A percentile compares a stretch with the other conserved stretches of the same genome.
These are phyloP conservation scores for Arremon brunneinucha DNA, from an alignment of 2,797 vertebrate genomes.

Conservation along the genomic window DNA sequence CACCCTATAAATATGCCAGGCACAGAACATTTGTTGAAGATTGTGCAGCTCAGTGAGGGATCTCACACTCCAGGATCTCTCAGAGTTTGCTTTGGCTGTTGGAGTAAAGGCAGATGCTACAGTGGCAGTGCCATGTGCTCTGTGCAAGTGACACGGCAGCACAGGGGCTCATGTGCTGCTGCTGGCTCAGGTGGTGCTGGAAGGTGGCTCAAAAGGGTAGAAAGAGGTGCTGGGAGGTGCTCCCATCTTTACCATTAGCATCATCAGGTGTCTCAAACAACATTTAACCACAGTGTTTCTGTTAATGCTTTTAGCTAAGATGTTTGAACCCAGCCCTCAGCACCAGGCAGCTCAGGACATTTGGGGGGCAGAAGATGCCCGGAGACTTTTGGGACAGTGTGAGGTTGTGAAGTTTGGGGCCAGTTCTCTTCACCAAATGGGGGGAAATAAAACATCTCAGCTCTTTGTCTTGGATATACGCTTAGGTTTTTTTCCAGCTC, in stretches of 20 bases:
- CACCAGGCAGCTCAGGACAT: neutral
- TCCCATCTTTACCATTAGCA: neutral
- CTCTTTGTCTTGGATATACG: neutral
- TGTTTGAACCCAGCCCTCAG: neutral
- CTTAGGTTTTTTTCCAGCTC: neutral
- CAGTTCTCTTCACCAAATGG: neutral
- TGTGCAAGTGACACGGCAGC: neutral
- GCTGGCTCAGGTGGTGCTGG: rapidly evolving
- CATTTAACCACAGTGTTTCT: neutral
- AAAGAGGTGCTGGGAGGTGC: neutral
- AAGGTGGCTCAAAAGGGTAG: neutral
- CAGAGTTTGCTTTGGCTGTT: neutral
- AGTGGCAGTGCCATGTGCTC: rapidly evolving
- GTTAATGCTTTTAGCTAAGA: neutral
- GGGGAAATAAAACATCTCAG: neutral
- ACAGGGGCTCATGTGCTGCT: rapidly evolving
- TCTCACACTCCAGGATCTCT: rapidly evolving
- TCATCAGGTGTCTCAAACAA: rapidly evolving
- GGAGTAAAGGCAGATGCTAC: neutral
- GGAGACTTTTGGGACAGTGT: neutral
- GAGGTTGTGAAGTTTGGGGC: neutral
- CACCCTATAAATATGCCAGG: neutral
- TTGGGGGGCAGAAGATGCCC: neutral
- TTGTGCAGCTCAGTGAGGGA: neutral
- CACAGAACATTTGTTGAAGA: neutral